Evolutionary conservation across 2,113 vertebrate species (phyloP).

Genomic region (Phyllostomus discolor): DNA sequence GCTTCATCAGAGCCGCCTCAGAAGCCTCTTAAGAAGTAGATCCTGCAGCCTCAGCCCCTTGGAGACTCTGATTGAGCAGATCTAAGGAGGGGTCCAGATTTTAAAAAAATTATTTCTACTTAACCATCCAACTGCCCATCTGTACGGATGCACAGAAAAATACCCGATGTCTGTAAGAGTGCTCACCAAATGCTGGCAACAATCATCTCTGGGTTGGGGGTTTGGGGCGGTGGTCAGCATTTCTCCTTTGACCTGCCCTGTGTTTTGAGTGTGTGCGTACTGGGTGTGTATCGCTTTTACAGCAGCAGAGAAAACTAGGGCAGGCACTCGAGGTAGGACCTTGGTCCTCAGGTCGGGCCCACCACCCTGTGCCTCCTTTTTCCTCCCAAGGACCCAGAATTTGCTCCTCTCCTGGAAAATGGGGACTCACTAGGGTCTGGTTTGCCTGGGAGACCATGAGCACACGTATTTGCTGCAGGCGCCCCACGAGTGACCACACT

Average conservation of each 20-base stretch:
- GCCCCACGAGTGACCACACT: no score
- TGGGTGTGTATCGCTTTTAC: background rate
- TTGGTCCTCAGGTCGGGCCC: background rate
- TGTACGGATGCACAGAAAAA: background rate
- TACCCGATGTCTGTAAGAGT: background rate
- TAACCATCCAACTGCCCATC: background rate
- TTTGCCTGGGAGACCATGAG: background rate
- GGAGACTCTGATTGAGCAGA: background rate
- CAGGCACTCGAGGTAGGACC: background rate
- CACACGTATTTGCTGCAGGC: background rate
- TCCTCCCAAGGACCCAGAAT: background rate
- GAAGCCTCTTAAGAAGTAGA: background rate
- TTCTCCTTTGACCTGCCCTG: background rate
- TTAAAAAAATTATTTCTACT: background rate
- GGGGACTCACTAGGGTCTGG: background rate
- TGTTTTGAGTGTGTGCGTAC: background rate
- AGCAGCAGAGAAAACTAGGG: background rate
- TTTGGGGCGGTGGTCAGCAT: background rate
- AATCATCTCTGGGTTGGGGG: background rate
- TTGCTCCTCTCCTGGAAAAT: background rate
- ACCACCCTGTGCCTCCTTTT: background rate
- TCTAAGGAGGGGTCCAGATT: background rate
- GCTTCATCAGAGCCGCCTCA: background rate
- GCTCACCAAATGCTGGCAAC: background rate
- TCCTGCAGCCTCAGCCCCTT: background rate